Evolutionary conservation across 2,888 invertebrate genomes (phyloP).

Genomic region (Pyrochroa serraticornis): DNA sequence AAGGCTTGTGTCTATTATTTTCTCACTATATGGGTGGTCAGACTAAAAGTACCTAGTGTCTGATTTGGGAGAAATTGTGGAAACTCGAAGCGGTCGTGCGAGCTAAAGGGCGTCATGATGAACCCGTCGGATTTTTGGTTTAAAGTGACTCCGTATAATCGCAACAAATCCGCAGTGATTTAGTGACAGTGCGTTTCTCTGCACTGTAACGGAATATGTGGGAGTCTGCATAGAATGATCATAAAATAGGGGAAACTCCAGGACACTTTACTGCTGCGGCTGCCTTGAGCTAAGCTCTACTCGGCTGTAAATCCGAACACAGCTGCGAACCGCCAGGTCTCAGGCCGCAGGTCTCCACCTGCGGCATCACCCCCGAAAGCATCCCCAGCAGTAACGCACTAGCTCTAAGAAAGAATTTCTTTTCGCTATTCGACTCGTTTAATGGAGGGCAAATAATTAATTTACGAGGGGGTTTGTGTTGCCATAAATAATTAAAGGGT

Average conservation of each 20-base stretch:
- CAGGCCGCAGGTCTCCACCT: slow-evolving; percentile 35
- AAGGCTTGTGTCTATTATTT: no score
- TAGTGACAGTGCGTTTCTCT: slow-evolving; percentile 43
- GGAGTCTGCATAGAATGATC: slow-evolving; percentile 47
- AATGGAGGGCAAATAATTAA: no score
- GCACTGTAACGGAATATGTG: slow-evolving; percentile 41
- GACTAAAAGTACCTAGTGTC: no score
- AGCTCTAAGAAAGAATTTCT: no score
- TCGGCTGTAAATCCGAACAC: slow-evolving; percentile 49
- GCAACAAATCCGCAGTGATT: slow-evolving; percentile 47
- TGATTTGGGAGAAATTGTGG: no score
- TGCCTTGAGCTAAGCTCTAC: slow-evolving; percentile 48
- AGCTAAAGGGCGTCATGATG: no score
- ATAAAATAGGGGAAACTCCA: slow-evolving; percentile 46
- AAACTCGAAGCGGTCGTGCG: no score
- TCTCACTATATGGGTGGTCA: no score
- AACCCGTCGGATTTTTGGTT: slow-evolving; percentile 19
- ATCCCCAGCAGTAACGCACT: slow-evolving; percentile 14
- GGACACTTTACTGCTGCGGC: slow-evolving; percentile 48
- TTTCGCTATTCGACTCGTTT: no score
- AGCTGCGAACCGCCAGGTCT: slow-evolving; percentile 37
- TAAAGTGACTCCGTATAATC: slow-evolving; percentile 40
- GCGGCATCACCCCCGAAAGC: slow-evolving; percentile 28
- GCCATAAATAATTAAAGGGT: no score
- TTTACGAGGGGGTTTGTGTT: no score